phyloP scores from a whole-genome alignment of 2,113 vertebrate genomes.

The Cricetomys ansorgei region DNA sequence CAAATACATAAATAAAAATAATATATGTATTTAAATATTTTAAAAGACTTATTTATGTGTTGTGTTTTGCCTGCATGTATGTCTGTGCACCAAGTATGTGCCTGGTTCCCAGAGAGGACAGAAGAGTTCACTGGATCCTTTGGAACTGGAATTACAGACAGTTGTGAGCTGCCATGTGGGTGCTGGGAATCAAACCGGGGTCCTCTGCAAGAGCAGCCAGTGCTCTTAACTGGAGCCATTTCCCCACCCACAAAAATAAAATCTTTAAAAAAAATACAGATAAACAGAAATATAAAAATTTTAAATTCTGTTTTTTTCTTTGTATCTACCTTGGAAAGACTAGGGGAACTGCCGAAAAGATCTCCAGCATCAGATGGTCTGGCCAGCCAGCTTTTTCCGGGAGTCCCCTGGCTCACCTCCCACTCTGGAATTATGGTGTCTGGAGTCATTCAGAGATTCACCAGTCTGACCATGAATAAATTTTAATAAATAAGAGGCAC shows the following conservation, averaged over 20 bases:
- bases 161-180: not conserved
- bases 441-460: no score
- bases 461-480: no score
- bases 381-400: not conserved
- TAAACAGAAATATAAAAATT: not conserved
- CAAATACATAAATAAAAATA: no score
- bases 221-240: not conserved
- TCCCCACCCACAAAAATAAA: not conserved
- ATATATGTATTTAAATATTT: no score
- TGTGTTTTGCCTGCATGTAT: not conserved
- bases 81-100: not conserved
- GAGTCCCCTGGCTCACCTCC: not conserved
- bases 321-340: not conserved
- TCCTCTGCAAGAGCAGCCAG: not conserved
- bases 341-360: no score
- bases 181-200: not conserved
- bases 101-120: not conserved
- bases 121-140: not conserved
- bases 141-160: not conserved
- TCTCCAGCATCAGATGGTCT: not conserved
- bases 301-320: not conserved
- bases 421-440: not conserved
- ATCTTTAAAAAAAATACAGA: not conserved
- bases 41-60: not conserved
- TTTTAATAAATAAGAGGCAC: no score